Base-by-base conservation (phyloP, 2,797 vertebrate species). In the Thaleichthys pacificus region DNA sequence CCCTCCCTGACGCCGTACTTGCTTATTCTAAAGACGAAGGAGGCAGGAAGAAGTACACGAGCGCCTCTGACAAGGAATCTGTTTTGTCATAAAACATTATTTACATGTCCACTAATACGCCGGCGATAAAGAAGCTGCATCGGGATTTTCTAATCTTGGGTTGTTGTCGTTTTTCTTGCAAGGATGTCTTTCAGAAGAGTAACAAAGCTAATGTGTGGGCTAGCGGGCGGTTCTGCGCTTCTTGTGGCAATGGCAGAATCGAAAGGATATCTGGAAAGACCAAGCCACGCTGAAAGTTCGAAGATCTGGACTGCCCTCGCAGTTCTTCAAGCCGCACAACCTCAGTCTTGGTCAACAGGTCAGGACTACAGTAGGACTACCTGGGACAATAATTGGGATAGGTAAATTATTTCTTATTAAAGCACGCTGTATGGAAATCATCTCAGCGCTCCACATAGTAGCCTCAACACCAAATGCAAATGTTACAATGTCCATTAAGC, bases 331-430 rank as follows among this genome's bases (percentile, higher is more conserved):
- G 90, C 80, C 54, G 83, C 90, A 11, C 74, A 64, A 28, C 82
- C 81, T 8, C 51, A 58, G 24, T 54, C 72, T 3, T 89, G 82
- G 86, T 80, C 78, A 12, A 77, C 85, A 66, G 83, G 80, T 54
- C 61, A 32, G 14, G 69, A 66, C 51, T 57, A 73, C 56, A 77
- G 8, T 73, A 69, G 63, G 68, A 79, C 79, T 54, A 86, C 74
- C 76, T 95, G 94, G 94, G 94, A 95, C 82, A 75, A 76, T 77
- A 95, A 95, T 84, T 95, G 94, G 94, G 94, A 95, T 89, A 93
- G 93, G 94, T 95, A 67, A n/a, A n/a, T 56, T 19, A 3, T 56
- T 1, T n/a, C 51, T 56, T 7, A n/a, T 12, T 47, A 56, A 56
- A n/a, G 51, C 19, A 56, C 4, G 15, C 19, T 17, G 68, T 75